Base-by-base conservation (phyloP, 2,888 invertebrate genomes). In the Eilema depressum region DNA sequence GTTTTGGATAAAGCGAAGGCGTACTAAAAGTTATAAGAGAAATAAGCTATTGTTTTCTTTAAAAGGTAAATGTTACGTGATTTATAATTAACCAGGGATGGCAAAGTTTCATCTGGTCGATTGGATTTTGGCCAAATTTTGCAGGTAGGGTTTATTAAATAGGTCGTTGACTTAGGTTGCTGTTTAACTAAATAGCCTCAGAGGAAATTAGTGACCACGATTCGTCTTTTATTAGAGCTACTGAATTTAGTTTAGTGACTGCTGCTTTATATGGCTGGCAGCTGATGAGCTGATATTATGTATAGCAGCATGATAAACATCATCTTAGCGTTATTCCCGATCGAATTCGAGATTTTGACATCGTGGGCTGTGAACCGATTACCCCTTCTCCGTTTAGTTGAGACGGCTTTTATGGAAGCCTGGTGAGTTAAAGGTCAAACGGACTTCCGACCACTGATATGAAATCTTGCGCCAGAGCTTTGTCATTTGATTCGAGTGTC, bases 1-100 rank as follows among this genome's bases (percentile, higher is more conserved):
- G 23, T 61, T 81, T 79, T 71, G 79, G 73, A 59, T 63, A 71
- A 63, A 7, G 63, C 74, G 74, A 11, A 64, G 78, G 78, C 74
- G 76, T 75, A 59, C 71, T 41, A 66, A 75, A 76, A 67, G 47
- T 63, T 66, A 66, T 7, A 69, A 30, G 11, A 37, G 26, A 30
- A 17, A 70, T 47, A 68, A 47, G 30, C 66, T 70, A 56, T 67
- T 69, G 66, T 66, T 69, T 63, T 66, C 65, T 71, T 71, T 20
- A 63, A 59, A 74, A 70, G 65, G 23, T 30, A 71, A 73, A 69
- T 60, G 65, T 57, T 74, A 62, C 62, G 64, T 57, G 65, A 71
- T 63, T 71, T 41, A 65, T 61, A n/a, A 63, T 69, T 62, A 20
- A 57, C 64, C 10, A 66, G 33, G 20, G 68, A 57, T 41, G 60